phyloP scores from a whole-genome alignment of 2,888 invertebrate species.

The Gari tellinella region DNA sequence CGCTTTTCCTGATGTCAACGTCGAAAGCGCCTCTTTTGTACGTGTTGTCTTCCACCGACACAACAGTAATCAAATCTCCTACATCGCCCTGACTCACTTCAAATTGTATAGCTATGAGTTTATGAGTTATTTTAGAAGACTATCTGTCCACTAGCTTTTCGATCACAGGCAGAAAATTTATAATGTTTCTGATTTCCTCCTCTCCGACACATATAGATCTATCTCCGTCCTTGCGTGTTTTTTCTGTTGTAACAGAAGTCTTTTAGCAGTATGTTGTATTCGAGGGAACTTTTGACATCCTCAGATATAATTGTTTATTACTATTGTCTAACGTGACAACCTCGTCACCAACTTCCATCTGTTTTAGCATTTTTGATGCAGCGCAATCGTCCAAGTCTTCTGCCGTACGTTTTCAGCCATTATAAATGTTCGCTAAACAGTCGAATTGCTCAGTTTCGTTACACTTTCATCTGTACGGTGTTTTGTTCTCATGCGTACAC shows the following conservation, averaged over 20 bases:
- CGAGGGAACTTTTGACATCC: slow-evolving; percentile 8
- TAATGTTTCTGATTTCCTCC: slow-evolving; percentile 9
- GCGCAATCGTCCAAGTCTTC: no score
- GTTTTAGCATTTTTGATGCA: not conserved
- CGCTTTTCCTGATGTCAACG: slow-evolving; percentile 12
- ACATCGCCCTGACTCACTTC: slow-evolving; percentile 1
- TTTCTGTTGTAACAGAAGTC: slow-evolving; percentile 8
- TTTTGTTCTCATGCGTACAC: no score
- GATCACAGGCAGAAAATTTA: slow-evolving; percentile 11
- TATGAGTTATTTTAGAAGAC: slow-evolving; percentile 7
- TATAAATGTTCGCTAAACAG: no score
- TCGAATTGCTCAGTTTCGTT: no score
- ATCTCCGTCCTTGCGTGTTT: slow-evolving; percentile 11
- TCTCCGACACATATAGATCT: slow-evolving; percentile 7
- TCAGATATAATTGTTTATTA: slow-evolving; percentile 8
- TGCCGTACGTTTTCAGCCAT: no score
- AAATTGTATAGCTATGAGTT: slow-evolving; percentile 9
- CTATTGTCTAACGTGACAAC: slow-evolving; percentile 14
- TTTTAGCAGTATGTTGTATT: slow-evolving; percentile 11
- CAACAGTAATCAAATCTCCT: slow-evolving; percentile 10
- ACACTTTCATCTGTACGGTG: no score
- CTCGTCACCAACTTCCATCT: not conserved
- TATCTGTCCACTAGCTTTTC: slow-evolving; percentile 8
- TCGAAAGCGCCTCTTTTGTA: slow-evolving; percentile 16
- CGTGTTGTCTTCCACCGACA: slow-evolving; percentile 17